Conservation (phyloP, 2,797 vertebrate species). For the Vireo griseus region DNA sequence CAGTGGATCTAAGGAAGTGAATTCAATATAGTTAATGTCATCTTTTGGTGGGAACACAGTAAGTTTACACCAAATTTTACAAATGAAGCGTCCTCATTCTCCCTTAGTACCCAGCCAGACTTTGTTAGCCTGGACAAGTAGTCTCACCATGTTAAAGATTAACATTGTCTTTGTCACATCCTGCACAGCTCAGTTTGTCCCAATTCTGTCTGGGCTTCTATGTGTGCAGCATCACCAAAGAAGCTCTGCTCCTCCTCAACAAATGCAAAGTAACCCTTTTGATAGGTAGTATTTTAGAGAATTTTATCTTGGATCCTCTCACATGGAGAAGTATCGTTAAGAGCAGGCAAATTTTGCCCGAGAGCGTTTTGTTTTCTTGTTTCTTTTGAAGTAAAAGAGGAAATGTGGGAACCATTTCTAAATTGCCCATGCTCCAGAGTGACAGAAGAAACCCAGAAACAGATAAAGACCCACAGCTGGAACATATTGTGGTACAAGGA, state of each 20-base stretch:
- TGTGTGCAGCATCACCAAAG: neutral
- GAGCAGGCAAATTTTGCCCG: neutral
- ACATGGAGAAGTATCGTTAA: neutral
- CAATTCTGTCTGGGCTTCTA: neutral
- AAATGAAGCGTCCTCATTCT: neutral
- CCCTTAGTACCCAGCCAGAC: neutral
- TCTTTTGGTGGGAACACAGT: neutral
- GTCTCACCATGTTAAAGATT: neutral
- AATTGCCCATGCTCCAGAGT: constrained; percentile 35
- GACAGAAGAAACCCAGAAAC: constrained; percentile 40
- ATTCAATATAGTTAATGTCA: neutral
- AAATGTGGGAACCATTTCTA: constrained; percentile 69
- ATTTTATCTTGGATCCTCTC: neutral
- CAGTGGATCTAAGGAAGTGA: neutral
- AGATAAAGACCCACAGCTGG: constrained; percentile 63
- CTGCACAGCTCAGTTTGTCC: neutral
- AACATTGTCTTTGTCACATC: neutral
- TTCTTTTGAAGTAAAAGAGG: constrained; percentile 42
- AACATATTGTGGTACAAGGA: constrained; percentile 59
- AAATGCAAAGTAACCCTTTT: neutral
- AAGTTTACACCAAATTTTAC: neutral
- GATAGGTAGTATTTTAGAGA: neutral
- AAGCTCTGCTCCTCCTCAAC: neutral
- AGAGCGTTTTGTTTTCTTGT: constrained; percentile 3
- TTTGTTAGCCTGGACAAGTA: neutral